Conservation (phyloP, 2,888 invertebrate genomes). For the Physocephala rufipes region DNA sequence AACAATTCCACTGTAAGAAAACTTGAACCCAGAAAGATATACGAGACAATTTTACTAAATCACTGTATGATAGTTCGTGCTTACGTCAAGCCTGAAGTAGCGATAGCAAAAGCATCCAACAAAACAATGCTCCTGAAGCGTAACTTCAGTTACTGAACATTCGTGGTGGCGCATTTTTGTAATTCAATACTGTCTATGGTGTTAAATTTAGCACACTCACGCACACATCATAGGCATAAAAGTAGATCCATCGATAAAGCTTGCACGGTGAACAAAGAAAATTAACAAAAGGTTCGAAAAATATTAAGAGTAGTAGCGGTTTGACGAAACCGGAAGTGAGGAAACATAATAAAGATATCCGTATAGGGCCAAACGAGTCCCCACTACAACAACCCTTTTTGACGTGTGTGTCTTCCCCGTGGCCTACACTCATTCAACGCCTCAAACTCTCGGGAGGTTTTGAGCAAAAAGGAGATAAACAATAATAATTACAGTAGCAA, state of each 20-base stretch:
- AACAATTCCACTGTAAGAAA: slow-evolving; percentile 2
- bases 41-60: slow-evolving; percentile 15
- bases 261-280: neutral
- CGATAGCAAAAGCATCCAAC: no score
- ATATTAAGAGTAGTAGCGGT: slow-evolving; percentile 15
- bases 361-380: no score
- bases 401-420: no score
- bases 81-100: no score
- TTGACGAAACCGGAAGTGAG: slow-evolving; percentile 21
- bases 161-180: slow-evolving; percentile 29
- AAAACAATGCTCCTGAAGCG: neutral
- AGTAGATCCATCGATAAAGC: neutral
- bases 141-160: neutral
- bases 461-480: no score
- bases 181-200: slow-evolving; percentile 25
- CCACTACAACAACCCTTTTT: no score
- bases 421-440: no score
- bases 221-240: slow-evolving; percentile 10
- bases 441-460: no score
- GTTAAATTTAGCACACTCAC: no score
- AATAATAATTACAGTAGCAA: no score
- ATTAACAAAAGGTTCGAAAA: no score
- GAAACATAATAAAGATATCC: slow-evolving; percentile 16
- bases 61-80: slow-evolving; percentile 20
- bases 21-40: slow-evolving; percentile 11